Base-by-base conservation (phyloP, 2,797 vertebrate species). In the Menidia menidia region DNA sequence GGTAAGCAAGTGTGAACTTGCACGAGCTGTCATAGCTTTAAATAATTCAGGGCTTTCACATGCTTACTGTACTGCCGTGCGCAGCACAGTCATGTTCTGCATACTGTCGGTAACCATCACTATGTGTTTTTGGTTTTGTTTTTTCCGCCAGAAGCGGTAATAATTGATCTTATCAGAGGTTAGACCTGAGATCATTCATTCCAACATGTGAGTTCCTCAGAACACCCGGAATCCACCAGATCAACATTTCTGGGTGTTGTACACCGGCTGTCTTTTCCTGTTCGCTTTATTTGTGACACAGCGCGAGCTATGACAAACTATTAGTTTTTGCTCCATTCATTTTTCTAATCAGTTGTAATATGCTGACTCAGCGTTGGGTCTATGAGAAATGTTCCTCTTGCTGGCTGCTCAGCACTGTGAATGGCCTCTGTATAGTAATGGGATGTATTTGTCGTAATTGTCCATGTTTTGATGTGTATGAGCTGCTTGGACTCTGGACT, bases 41-140 rank as follows among this genome's bases (percentile, higher is more conserved):
- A 91, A 93, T 91, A 84, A 89, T 88, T 91, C 68, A 87, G 75
- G 25, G 41, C 68, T 68, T 67, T 81, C 75, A 73, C 83, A 75
- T 68, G 83, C 58, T 1, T 35, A 77, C 77, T 79, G 68, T 64
- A 41, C 68, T 53, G n/a, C 60, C 47, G 57, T 25, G 78, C 7
- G 30, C 63, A 51, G 51, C 44, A 16, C 4, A 39, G 41, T 67
- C 54, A 39, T 41, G 47, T 50, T 52, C 19, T 19, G 45, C 45
- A 18, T 30, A 16, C 18, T 43, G 43, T 30, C 41, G 44, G 68
- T 6, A 48, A 47, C 57, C 32, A 55, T 70, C 54, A 63, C 39
- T 33, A 60, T 59, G 48, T 48, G 10, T 2, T n/a, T 4, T 64
- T 67, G 47, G 54, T 25, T 25, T 25, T 25, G 51, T 64, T 68